Evolutionary conservation across 2,888 invertebrate genomes (phyloP).

Genomic region (Entomobrya multifasciata): DNA sequence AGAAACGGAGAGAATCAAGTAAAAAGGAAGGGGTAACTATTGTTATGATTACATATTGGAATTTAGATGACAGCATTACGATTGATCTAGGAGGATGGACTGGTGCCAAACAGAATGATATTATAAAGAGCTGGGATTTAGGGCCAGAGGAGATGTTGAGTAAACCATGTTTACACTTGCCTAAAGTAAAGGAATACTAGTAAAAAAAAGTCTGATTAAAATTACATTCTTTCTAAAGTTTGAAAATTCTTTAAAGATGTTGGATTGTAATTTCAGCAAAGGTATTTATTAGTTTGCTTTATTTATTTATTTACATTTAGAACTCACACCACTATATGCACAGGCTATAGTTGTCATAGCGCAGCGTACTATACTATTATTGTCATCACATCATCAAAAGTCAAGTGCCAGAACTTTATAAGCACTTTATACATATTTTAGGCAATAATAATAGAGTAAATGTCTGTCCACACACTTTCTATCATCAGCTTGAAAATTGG

Average conservation of each 20-base stretch:
- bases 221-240: conserved; percentile 20
- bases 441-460: too few species aligned
- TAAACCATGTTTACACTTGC: neutral
- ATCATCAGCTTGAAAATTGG: too few species aligned
- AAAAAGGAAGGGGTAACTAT: conserved; percentile 33
- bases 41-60: conserved; percentile 66
- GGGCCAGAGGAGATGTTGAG: neutral
- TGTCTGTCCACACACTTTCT: too few species aligned
- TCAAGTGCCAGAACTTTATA: too few species aligned
- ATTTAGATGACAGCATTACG: conserved; percentile 69
- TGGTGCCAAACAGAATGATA: conserved; percentile 53
- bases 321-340: neutral
- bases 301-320: neutral
- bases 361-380: neutral
- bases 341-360: neutral
- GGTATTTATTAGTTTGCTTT: neutral
- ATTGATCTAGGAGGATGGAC: conserved; percentile 60
- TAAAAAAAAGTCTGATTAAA: conserved; percentile 19
- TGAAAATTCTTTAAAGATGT: neutral
- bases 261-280: neutral
- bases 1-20: conserved; percentile 10
- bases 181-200: neutral
- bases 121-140: neutral
- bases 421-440: too few species aligned
- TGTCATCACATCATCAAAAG: neutral